A percentile compares a stretch with the other conserved stretches of the same genome.
phyloP scores from a whole-genome alignment of 2,888 invertebrate species.

The Trissonchulus sp. region DNA sequence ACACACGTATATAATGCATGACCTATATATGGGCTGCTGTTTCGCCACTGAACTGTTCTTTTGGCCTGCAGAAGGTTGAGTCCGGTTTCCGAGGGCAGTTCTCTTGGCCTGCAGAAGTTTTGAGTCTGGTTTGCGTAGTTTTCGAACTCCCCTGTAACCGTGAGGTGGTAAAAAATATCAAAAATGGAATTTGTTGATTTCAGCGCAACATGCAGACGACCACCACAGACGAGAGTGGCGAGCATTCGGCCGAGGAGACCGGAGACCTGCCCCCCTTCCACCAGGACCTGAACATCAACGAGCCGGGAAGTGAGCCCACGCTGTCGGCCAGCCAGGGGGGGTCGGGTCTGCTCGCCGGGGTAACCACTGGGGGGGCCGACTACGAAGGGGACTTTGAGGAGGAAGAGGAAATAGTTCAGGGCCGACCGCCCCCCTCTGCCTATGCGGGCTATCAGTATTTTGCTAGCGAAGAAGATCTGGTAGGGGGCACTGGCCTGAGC shows the following conservation, averaged over 20 bases:
- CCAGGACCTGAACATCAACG: neutral
- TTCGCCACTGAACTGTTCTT: too few relatives aligned
- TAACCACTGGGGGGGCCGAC: neutral
- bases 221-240: slow-evolving; percentile 13
- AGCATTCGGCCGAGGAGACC: neutral
- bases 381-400: too few relatives aligned
- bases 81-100: too few relatives aligned
- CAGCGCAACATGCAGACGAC: slow-evolving; percentile 13
- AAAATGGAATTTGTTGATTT: slow-evolving; percentile 12
- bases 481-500: too few relatives aligned
- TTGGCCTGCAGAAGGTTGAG: too few relatives aligned
- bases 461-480: neutral
- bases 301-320: neutral
- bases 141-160: too few relatives aligned
- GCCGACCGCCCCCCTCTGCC: neutral
- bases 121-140: too few relatives aligned
- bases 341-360: neutral
- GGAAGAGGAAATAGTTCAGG: too few relatives aligned
- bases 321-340: neutral
- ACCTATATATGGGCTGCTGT: too few relatives aligned
- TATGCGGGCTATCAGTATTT: neutral
- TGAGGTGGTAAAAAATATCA: too few relatives aligned
- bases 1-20: too few relatives aligned
- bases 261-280: neutral
- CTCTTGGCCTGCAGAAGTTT: too few relatives aligned